Base-by-base conservation (phyloP, 2,113 vertebrate genomes). In the Pteruthius melanotis region DNA sequence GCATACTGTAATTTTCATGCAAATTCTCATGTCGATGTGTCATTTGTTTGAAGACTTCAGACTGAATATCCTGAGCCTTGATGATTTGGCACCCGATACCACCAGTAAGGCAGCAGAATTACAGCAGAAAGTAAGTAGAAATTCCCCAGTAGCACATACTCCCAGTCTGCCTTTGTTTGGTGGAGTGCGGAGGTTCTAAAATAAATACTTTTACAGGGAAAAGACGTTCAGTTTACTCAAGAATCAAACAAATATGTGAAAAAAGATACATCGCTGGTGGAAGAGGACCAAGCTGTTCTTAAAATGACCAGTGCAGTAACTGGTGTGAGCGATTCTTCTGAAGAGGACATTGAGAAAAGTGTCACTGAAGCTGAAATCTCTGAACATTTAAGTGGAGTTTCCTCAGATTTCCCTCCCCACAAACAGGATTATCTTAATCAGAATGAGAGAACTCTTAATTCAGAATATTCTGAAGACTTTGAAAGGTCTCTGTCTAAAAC, bases 21-120 rank as follows among this genome's bases (percentile, higher is more conserved):
- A 33, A 21, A n/a, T 59, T 76, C 47, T 77, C 13, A 16, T 8
- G 8, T 3, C 2, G 0, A 7, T 39, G 28, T 42, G 15, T 65
- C 52, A 26, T 93, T 80, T 52, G 14, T 42, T 97, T 91, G 63
- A 87, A 99, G 99, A 98, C 45, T 99, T 99, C 92, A 97, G 97
- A 85, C 70, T 98, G 31, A 99, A 99, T 35, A 65, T 99, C 65
- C 94, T 99, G 96, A 98, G 98, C 39, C 94, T 99, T 26, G 99
- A 99, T 28, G 98, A 99, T 47, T 69, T 99, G 78, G 95, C 64
- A 21, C 97, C 98, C 39, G 85, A 79, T 59, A 14, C 39, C 31
- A 17, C 72, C 40, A 87, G 65, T 52, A 50, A 94, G 57, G 45
- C 64, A 37, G 83, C 82, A 40, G 92, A 91, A 45, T 37, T 40